phyloP scores from a whole-genome alignment of 2,888 invertebrate genomes.

The Caenorhabditis macrosperma region DNA sequence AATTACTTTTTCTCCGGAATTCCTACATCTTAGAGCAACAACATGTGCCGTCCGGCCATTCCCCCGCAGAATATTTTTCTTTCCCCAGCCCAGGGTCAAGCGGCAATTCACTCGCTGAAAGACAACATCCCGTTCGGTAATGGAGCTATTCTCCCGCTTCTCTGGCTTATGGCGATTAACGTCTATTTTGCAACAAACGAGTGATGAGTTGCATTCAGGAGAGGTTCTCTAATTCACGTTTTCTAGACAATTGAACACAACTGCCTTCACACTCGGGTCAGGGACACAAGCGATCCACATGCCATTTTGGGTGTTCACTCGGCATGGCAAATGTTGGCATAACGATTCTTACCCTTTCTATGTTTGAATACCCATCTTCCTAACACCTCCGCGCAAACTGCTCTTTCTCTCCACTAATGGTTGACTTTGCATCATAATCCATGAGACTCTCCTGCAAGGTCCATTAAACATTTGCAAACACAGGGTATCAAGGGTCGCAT shows the following conservation, averaged over 20 bases:
- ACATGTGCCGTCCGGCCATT: slow-evolving; percentile 28
- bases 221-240: neutral
- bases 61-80: neutral
- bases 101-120: slow-evolving; percentile 2
- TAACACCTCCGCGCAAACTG: too few relatives aligned
- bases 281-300: too few relatives aligned
- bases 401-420: too few relatives aligned
- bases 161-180: neutral
- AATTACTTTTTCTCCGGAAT: slow-evolving; percentile 31
- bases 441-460: too few relatives aligned
- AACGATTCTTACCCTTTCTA: too few relatives aligned
- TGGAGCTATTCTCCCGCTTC: neutral
- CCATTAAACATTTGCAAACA: neutral
- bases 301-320: too few relatives aligned
- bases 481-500: neutral
- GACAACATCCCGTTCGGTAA: neutral
- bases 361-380: too few relatives aligned
- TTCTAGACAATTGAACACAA: neutral
- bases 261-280: too few relatives aligned
- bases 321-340: too few relatives aligned
- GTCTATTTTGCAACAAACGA: neutral
- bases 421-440: too few relatives aligned
- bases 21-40: slow-evolving; percentile 22
- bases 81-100: neutral
- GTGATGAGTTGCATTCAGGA: neutral